phyloP scores from a whole-genome alignment of 1,140 invertebrate species.

The Schlechtendalia chinensis region DNA sequence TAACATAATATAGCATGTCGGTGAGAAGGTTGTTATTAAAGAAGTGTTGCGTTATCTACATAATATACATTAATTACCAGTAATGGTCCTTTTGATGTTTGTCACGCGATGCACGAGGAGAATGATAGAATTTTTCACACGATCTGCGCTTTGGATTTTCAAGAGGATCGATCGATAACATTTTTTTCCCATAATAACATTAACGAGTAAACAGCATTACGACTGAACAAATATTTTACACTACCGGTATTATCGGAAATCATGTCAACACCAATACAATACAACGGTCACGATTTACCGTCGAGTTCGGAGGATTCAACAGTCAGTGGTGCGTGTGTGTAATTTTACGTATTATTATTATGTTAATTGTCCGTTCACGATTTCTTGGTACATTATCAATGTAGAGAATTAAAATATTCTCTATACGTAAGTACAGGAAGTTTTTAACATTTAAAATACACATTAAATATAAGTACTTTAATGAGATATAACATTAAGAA shows the following conservation, averaged over 20 bases:
- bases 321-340: neutral
- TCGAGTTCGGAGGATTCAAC: too few species aligned
- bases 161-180: constrained; percentile 7
- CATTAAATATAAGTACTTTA: neutral
- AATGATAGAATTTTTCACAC: constrained; percentile 18
- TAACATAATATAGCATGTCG: too few species aligned
- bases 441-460: neutral
- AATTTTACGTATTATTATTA: constrained; percentile 31
- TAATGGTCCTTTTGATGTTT: neutral
- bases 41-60: constrained; percentile 1
- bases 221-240: neutral
- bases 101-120: constrained; percentile 24
- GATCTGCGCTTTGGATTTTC: neutral
- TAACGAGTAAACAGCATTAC: too few species aligned
- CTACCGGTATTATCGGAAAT: constrained; percentile 18
- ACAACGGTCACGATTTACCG: constrained; percentile 13
- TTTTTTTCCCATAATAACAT: neutral
- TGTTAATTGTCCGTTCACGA: constrained; percentile 1
- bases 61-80: too few species aligned
- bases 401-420: constrained; percentile 8
- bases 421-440: neutral
- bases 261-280: neutral
- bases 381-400: neutral
- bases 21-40: too few species aligned
- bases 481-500: too few species aligned